These are phyloP conservation scores for Notocelia uddmanniana DNA, from an alignment of 2,888 invertebrate genomes.

Conservation along the genomic window DNA sequence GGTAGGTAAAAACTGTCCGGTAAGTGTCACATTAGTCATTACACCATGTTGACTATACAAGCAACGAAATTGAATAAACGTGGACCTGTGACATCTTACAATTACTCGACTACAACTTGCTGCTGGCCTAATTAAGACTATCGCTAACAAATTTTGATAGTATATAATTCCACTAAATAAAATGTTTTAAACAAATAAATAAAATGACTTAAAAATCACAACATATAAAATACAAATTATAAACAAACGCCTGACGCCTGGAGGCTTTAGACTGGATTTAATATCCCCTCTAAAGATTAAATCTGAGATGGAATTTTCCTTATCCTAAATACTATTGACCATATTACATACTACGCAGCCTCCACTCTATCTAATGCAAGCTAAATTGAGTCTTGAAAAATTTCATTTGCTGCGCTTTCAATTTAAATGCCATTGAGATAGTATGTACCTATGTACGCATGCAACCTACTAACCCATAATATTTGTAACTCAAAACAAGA, in stretches of 20 bases:
- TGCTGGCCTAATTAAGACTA: neutral
- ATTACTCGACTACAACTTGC: neutral
- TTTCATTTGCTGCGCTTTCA: neutral
- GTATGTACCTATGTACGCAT: slow-evolving; percentile 15
- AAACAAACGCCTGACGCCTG: neutral
- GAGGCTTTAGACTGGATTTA: neutral
- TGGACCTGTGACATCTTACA: neutral
- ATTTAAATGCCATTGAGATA: slow-evolving; percentile 7
- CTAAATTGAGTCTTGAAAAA: neutral
- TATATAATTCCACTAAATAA: no score
- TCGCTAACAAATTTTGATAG: no score
- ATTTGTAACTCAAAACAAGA: slow-evolving; percentile 34
- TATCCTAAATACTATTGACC: slow-evolving; percentile 6
- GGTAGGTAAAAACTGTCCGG: neutral
- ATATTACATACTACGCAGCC: no score
- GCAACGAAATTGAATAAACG: neutral
- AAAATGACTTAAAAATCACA: neutral
- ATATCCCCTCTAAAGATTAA: neutral
- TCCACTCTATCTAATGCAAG: neutral
- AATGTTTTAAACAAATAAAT: no score
- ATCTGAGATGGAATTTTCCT: neutral
- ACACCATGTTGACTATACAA: no score
- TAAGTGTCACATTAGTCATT: no score
- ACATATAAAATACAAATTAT: neutral
- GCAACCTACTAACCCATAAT: slow-evolving; percentile 42